Conservation (phyloP, 2,888 invertebrate genomes). For the Brachynemurus nebulosus region DNA sequence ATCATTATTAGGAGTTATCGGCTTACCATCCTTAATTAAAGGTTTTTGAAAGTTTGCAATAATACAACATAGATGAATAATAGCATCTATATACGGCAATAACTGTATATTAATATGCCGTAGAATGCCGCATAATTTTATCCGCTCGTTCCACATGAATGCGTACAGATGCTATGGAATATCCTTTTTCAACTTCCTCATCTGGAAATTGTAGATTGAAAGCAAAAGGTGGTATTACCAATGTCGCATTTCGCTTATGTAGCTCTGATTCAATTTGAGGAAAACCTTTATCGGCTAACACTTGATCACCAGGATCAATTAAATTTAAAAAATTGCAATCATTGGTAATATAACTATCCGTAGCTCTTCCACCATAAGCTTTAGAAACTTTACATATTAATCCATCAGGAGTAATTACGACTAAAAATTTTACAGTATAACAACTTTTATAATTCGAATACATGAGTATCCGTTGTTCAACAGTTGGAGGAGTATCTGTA, state of each 20-base stretch:
- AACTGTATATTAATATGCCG: not conserved
- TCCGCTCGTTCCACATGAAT: not conserved
- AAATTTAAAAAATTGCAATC: slow-evolving; percentile 19
- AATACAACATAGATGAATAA: not conserved
- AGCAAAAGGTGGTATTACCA: slow-evolving; percentile 17
- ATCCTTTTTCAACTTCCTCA: slow-evolving; percentile 9
- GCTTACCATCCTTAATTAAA: not conserved
- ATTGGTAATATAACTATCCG: slow-evolving; percentile 18
- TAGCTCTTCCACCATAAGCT: slow-evolving; percentile 18
- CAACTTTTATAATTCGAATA: not conserved
- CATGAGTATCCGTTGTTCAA: not conserved
- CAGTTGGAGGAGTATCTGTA: slow-evolving; percentile 2
- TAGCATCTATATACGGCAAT: not conserved
- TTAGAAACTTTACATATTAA: slow-evolving; percentile 19
- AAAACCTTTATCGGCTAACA: slow-evolving; percentile 17
- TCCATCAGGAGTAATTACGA: slow-evolving; percentile 17
- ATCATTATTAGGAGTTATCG: too few species aligned
- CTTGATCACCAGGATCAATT: slow-evolving; percentile 16
- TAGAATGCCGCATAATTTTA: not conserved
- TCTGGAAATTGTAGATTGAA: slow-evolving; percentile 14
- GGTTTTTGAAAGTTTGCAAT: not conserved
- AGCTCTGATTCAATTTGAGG: slow-evolving; percentile 15
- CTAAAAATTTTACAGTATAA: slow-evolving; percentile 5
- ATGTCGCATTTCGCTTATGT: slow-evolving; percentile 12
- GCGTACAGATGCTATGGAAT: not conserved